These are phyloP conservation scores for Endotricha flammealis DNA, from an alignment of 2,888 invertebrate species.

Conservation along the genomic window DNA sequence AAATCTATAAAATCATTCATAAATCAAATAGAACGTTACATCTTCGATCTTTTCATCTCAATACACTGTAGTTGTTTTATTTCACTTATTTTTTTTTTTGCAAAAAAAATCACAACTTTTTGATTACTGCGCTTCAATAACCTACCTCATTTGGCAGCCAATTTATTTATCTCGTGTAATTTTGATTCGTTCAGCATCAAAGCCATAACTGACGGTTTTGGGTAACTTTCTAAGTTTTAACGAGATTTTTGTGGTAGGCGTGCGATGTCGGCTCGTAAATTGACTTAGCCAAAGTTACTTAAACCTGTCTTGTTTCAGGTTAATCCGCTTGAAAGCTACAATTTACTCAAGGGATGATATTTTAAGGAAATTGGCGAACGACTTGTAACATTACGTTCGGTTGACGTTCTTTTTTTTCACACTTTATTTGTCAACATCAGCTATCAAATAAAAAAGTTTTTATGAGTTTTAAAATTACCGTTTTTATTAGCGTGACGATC, in stretches of 20 bases:
- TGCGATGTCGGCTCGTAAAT: conserved; percentile 43
- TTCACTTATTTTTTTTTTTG: too few relatives aligned
- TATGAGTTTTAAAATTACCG: conserved; percentile 2
- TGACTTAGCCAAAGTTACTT: conserved; percentile 50
- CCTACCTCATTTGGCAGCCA: conserved; percentile 12
- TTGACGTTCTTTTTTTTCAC: conserved; percentile 22
- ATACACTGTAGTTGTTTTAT: too few relatives aligned
- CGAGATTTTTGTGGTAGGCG: conserved; percentile 55
- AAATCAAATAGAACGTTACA: too few relatives aligned
- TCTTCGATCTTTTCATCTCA: too few relatives aligned
- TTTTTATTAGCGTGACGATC: too few relatives aligned
- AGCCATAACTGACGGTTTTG: conserved; percentile 25
- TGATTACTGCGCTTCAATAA: too few relatives aligned
- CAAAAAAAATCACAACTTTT: too few relatives aligned
- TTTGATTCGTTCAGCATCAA: conserved; percentile 7
- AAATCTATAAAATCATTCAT: too few relatives aligned
- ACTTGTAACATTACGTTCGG: conserved; percentile 13
- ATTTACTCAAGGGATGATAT: conserved; percentile 29
- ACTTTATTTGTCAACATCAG: conserved; percentile 15
- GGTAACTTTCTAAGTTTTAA: conserved; percentile 54
- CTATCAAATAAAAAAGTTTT: conserved; percentile 12
- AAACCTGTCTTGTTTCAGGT: conserved; percentile 36
- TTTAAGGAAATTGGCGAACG: conserved; percentile 21
- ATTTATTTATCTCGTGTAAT: conserved; percentile 10
- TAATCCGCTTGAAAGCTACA: conserved; percentile 35